These are phyloP conservation scores for Mesitornis unicolor DNA, from an alignment of 2,113 vertebrate genomes.

Conservation along the genomic window DNA sequence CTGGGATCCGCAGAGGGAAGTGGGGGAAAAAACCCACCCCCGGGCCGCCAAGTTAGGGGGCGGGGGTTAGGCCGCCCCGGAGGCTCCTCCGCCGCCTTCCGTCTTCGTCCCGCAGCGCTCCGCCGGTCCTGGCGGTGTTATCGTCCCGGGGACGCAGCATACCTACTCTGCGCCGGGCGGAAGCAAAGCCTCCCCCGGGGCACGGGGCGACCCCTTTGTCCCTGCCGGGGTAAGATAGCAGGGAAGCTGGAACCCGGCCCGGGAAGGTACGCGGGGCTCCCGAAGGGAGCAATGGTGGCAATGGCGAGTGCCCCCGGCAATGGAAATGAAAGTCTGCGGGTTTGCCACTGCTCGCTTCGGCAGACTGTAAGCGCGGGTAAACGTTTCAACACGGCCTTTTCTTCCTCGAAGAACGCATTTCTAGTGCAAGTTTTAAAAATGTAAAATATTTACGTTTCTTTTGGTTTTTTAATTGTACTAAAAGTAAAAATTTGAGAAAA, in stretches of 20 bases:
- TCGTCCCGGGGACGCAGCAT: rapidly evolving
- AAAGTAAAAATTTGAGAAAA: not conserved
- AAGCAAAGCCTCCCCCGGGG: not conserved
- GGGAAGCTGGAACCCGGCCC: not conserved
- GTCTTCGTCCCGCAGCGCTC: no score
- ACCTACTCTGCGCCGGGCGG: not conserved
- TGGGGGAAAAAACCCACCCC: not conserved
- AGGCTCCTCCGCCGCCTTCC: no score
- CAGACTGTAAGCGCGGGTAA: rapidly evolving
- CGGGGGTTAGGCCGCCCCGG: not conserved
- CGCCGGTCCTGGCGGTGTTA: no score
- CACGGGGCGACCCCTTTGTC: not conserved
- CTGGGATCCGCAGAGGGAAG: not conserved
- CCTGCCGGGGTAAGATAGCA: not conserved
- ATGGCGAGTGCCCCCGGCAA: rapidly evolving
- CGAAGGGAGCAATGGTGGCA: no score
- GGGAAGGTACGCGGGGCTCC: no score
- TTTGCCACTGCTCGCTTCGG: rapidly evolving
- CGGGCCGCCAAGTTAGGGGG: not conserved
- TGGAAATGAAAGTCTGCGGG: rapidly evolving
- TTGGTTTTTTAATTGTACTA: not conserved
- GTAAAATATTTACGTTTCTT: no score
- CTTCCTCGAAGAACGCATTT: not conserved
- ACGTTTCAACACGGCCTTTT: rapidly evolving
- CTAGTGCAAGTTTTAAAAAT: rapidly evolving